These are phyloP conservation scores for Xestoiulus laeticollis DNA, from an alignment of 2,888 invertebrate genomes.

Conservation along the genomic window DNA sequence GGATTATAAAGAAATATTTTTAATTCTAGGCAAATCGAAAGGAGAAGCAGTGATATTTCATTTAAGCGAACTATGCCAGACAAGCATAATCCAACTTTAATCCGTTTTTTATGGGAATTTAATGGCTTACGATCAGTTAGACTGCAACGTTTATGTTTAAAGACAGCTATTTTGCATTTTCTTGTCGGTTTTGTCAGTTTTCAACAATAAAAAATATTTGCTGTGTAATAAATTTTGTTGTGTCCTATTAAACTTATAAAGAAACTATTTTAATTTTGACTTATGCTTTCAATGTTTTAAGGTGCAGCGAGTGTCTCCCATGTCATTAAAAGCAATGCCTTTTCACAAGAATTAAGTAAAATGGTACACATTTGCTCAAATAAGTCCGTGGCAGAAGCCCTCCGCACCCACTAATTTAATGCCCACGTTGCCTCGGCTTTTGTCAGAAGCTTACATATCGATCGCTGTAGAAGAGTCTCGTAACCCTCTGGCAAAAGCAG, in stretches of 20 bases:
- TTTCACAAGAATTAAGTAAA: neutral
- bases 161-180: neutral
- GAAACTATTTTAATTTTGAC: neutral
- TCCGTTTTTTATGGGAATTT: neutral
- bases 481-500: neutral
- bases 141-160: neutral
- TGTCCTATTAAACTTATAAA: neutral
- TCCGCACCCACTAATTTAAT: neutral
- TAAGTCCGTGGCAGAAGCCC: slow-evolving; percentile 15
- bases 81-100: neutral
- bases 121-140: neutral
- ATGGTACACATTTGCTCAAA: neutral
- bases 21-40: slow-evolving; percentile 6
- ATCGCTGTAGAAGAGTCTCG: neutral
- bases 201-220: neutral
- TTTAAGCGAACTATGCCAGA: neutral
- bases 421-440: neutral
- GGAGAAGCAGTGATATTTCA: slow-evolving; percentile 4
- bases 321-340: neutral
- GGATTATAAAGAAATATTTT: neutral
- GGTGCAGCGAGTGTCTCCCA: neutral
- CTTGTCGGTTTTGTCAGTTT: neutral
- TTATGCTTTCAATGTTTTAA: neutral
- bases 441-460: slow-evolving; percentile 5
- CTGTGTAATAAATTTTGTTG: neutral